A percentile compares a stretch with the other conserved stretches of the same genome.
Conservation (phyloP, 2,888 invertebrate species). For the Oxycera nigricornis region DNA sequence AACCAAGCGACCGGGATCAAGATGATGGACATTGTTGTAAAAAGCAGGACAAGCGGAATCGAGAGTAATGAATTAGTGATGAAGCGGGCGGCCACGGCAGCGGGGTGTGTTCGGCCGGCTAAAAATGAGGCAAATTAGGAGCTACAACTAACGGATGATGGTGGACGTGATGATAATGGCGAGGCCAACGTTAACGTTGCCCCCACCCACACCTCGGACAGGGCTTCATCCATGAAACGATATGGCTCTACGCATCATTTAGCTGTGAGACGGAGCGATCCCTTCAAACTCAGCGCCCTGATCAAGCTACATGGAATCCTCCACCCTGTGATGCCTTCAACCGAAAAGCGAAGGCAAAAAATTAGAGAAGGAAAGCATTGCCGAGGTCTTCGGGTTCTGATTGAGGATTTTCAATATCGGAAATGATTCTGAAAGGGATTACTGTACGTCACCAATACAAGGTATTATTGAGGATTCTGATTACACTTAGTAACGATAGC, state of each 20-base stretch:
- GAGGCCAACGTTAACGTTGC: neutral
- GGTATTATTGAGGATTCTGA: constrained; percentile 25
- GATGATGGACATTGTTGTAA: constrained; percentile 26
- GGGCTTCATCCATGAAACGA: constrained; percentile 10
- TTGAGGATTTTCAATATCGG: constrained; percentile 43
- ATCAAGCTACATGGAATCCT: neutral
- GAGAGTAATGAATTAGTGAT: constrained; percentile 21
- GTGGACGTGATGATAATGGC: constrained; percentile 11
- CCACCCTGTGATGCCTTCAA: neutral
- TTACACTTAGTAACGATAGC: constrained; percentile 23
- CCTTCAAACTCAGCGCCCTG: neutral
- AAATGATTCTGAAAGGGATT: constrained; percentile 40
- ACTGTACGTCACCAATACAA: constrained; percentile 30
- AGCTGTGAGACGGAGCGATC: neutral
- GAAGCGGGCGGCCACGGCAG: neutral
- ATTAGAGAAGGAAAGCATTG: neutral
- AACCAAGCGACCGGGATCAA: constrained; percentile 26
- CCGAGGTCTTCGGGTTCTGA: neutral
- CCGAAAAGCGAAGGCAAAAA: neutral
- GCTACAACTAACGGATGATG: neutral
- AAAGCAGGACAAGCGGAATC: constrained; percentile 31
- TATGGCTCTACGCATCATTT: constrained; percentile 25
- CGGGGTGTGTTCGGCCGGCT: neutral
- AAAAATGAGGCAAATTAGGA: constrained; percentile 33
- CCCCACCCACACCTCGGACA: neutral